Conservation (phyloP, 1,140 invertebrate species). For the Drosophila kohkoa region DNA sequence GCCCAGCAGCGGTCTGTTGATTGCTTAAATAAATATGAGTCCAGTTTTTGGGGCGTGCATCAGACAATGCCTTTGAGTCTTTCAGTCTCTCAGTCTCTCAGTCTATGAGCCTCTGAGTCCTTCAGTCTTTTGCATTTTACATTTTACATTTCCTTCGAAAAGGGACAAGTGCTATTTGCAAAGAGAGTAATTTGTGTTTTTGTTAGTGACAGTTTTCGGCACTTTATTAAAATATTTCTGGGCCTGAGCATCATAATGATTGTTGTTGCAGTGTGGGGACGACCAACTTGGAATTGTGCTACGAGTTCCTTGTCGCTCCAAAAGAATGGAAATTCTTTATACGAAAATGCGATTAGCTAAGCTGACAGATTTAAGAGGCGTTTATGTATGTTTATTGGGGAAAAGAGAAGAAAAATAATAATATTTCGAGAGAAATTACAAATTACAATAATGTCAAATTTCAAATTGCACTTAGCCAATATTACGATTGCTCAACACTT, state of each 20-base stretch:
- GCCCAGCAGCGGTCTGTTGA: slow-evolving; percentile 73
- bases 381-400: not conserved
- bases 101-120: not conserved
- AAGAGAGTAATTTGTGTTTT: slow-evolving; percentile 73
- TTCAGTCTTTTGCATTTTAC: slow-evolving; percentile 41
- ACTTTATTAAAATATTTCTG: slow-evolving; percentile 80
- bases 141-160: slow-evolving; percentile 57
- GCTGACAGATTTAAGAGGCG: not conserved
- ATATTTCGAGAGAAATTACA: too few species aligned
- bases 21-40: slow-evolving; percentile 82
- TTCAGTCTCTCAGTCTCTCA: not conserved
- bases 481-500: too few species aligned
- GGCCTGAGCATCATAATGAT: slow-evolving; percentile 66
- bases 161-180: slow-evolving; percentile 16
- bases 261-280: slow-evolving; percentile 30
- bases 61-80: slow-evolving; percentile 73
- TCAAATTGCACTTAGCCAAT: too few species aligned
- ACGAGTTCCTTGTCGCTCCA: not conserved
- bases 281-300: not conserved
- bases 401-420: not conserved
- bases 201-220: slow-evolving; percentile 76
- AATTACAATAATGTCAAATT: not conserved
- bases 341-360: not conserved
- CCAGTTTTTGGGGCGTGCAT: slow-evolving; percentile 65
- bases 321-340: not conserved